Base-by-base conservation (phyloP, 2,888 invertebrate species). In the Polyommatus icarus region DNA sequence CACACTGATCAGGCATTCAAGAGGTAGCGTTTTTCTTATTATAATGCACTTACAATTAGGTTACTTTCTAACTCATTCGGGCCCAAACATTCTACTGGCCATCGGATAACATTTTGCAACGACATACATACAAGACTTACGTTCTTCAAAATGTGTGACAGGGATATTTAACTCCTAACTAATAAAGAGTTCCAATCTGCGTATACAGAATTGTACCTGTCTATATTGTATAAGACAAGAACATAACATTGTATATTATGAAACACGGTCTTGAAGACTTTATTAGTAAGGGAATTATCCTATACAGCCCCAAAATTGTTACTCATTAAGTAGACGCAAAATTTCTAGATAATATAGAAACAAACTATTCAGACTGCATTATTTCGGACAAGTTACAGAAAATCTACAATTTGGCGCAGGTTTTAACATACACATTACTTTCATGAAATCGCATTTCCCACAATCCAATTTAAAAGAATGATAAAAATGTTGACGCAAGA, bases 1-100 rank as follows among this genome's bases (percentile, higher is more conserved):
- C 86, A 88, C 90, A 72, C 72, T 72, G 72, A 46, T 73, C 89
- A 92, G 92, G 91, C 92, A 91, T 90, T 89, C 84, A 87, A 88
- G 93, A 93, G 93, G 93, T 93, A 92, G 93, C 90, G 87, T 87
- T 91, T 67, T 91, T 88, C 85, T 85, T 89, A 87, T 85, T 84
- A 87, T 88, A 88, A 78, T 81, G 75, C 75, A 75, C 81, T 80
- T 81, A 80, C 79, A 81, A 80, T 80, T 73, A 75, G 1, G 24
- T 50, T 73, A 46, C 40, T 40, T 18, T 72, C 73, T 46, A 75
- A 6, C 8, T n/a, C 75, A 10, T 46, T 20, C 20, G 67, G 67
- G 67, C 67, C 29, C 67, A 15, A 29, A 67, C 29, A 67, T 5
- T 24, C 61, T 67, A 67, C 67, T 32, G 67, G 67, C 32, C 67